Conservation (phyloP, 2,888 invertebrate genomes). For the Amaurobius ferox region DNA sequence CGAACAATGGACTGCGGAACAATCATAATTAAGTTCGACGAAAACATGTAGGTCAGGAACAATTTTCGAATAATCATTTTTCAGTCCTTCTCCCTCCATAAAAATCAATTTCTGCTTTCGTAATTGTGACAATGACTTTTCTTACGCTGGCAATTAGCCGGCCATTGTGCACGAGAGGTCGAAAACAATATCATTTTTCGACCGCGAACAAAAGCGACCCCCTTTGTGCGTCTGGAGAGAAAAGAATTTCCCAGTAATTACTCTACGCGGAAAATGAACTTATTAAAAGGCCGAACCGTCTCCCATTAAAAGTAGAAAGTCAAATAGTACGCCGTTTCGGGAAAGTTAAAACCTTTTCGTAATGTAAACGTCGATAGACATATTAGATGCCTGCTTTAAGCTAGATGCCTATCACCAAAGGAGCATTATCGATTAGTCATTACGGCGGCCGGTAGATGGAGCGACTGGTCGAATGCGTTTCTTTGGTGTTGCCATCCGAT, state of each 20-base stretch:
- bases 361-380: slow-evolving; percentile 67
- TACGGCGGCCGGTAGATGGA: slow-evolving; percentile 61
- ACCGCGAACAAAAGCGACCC: slow-evolving; percentile 43
- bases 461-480: slow-evolving; percentile 48
- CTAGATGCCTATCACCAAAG: slow-evolving; percentile 51
- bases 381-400: slow-evolving; percentile 59
- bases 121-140: slow-evolving; percentile 68
- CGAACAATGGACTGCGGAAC: slow-evolving; percentile 54
- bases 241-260: slow-evolving; percentile 66
- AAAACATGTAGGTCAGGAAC: slow-evolving; percentile 70
- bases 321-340: slow-evolving; percentile 54
- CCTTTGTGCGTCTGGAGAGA: slow-evolving; percentile 36
- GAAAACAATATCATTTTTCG: slow-evolving; percentile 71
- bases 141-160: slow-evolving; percentile 65
- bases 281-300: slow-evolving; percentile 64
- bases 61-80: slow-evolving; percentile 71
- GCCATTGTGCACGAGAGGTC: slow-evolving; percentile 54
- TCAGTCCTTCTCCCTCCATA: slow-evolving; percentile 57
- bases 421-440: slow-evolving; percentile 67
- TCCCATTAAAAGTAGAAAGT: slow-evolving; percentile 67
- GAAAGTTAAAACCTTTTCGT: slow-evolving; percentile 64
- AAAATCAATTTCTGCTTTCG: slow-evolving; percentile 62
- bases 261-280: slow-evolving; percentile 61
- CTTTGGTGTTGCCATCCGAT: slow-evolving; percentile 46
- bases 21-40: slow-evolving; percentile 70